Conservation (phyloP, 2,113 vertebrate species). For the Planiliza haematocheilus region DNA sequence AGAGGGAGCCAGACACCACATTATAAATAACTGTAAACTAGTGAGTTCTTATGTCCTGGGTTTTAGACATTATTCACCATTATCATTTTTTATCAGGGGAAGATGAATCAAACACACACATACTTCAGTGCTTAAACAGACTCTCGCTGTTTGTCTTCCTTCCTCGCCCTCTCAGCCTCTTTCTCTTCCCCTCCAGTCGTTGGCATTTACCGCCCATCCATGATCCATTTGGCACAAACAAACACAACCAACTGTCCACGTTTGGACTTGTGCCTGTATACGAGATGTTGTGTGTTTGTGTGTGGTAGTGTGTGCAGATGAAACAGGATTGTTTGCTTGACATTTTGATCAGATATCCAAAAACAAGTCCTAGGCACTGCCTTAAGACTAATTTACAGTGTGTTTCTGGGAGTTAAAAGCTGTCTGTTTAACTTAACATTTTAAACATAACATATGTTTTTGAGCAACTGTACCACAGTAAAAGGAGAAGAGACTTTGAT, state of each 20-base stretch:
- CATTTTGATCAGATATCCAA: not conserved
- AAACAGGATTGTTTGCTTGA: not conserved
- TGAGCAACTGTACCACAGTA: no score
- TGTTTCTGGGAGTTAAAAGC: not conserved
- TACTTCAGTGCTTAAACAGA: not conserved
- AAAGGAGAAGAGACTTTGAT: no score
- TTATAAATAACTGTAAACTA: not conserved
- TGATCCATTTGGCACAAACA: slow-evolving; percentile 27
- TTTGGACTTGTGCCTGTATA: not conserved
- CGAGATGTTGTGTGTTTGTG: not conserved
- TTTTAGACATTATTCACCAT: no score
- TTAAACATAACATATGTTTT: no score
- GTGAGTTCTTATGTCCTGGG: no score
- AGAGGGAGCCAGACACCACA: slow-evolving; percentile 61
- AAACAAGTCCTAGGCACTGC: not conserved
- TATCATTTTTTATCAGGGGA: no score
- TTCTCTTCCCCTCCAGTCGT: not conserved
- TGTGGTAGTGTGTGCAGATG: not conserved
- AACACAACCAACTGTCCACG: slow-evolving; percentile 2
- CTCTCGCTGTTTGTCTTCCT: not conserved
- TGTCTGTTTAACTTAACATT: no score
- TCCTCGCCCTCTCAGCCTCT: not conserved
- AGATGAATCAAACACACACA: not conserved
- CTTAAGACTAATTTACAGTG: not conserved
- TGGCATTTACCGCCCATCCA: slow-evolving; percentile 5